Base-by-base conservation (phyloP, 2,888 invertebrate species). In the Cotesia congregata region DNA sequence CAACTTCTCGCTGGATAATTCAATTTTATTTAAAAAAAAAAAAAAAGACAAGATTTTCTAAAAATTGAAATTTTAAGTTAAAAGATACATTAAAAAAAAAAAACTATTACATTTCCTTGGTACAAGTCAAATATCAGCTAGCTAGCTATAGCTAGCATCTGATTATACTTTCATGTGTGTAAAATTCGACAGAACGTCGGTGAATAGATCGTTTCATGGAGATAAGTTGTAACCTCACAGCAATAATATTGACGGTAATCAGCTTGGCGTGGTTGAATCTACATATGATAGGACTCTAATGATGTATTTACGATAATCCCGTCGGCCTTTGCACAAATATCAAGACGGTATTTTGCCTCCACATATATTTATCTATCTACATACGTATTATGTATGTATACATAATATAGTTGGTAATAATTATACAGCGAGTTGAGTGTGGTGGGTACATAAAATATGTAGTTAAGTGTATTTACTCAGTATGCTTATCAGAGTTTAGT, bases 281-380 rank as follows among this genome's bases (percentile, higher is more conserved):
- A 39, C n/a, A 59, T 67, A 65, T 60, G 40, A 72, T 73, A 60
- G 38, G 39, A 30, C 67, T 50, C 70, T 77, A 77, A 77, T 73
- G 77, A 73, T 73, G 77, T 69, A 77, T 77, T 77, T 70, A 77
- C 59, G 69, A 41, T 65, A 59, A 77, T 64, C 59, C 73, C 68
- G 73, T 59, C 50, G 68, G 9, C 65, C 70, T 50, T 50, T 50
- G 50, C 50, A 50, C 50, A 50, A 50, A 9, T 50, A 50, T 50
- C 12, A 50, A 50, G 50, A 50, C 50, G 50, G 9, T 12, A 50
- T 50, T 50, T 50, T 50, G 30, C 30, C 30, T 30, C 30, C 3
- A 50, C 50, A 50, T 50, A 50, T 50, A 12, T 12, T 50, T 50
- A 50, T 50, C 50, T 1, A 50, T 50, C 17, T 30, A 30, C 30